phyloP scores from a whole-genome alignment of 2,113 vertebrate genomes.

The Isichthys henryi region DNA sequence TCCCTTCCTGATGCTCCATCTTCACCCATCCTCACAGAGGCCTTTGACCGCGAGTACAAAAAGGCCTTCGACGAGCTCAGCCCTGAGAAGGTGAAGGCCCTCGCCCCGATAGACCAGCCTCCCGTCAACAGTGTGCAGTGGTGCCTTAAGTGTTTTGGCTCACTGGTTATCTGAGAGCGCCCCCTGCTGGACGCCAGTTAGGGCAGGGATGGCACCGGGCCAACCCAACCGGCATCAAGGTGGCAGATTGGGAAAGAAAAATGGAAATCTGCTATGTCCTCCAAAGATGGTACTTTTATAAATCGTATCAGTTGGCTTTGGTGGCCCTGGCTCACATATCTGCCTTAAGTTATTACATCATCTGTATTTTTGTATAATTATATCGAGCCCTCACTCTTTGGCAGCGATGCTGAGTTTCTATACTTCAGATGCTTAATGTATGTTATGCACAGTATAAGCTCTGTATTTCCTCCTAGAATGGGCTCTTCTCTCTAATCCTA shows the following conservation, averaged over 20 bases:
- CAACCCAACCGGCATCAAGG: not conserved
- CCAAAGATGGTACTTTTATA: slow-evolving; percentile 44
- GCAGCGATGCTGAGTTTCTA: not conserved
- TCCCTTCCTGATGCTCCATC: not conserved
- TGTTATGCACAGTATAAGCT: not conserved
- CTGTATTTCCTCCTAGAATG: not conserved
- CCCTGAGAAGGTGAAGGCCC: slow-evolving; percentile 65
- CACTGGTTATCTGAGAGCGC: slow-evolving; percentile 70
- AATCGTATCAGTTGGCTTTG: not conserved
- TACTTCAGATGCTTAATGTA: not conserved
- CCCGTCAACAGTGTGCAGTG: slow-evolving; percentile 71
- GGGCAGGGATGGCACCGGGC: not conserved
- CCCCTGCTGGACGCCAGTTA: not conserved
- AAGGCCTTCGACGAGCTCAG: slow-evolving; percentile 70
- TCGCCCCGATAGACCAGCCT: slow-evolving; percentile 73
- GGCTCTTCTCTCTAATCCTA: not conserved
- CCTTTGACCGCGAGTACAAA: slow-evolving; percentile 87
- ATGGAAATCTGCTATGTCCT: slow-evolving; percentile 15
- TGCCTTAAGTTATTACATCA: slow-evolving; percentile 15
- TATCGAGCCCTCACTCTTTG: not conserved
- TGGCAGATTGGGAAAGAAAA: not conserved
- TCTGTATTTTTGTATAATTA: slow-evolving; percentile 5
- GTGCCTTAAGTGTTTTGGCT: slow-evolving; percentile 84
- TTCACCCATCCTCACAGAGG: slow-evolving; percentile 65
- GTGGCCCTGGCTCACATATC: not conserved